Conservation (phyloP, 2,797 vertebrate species). For the Prionace glauca region DNA sequence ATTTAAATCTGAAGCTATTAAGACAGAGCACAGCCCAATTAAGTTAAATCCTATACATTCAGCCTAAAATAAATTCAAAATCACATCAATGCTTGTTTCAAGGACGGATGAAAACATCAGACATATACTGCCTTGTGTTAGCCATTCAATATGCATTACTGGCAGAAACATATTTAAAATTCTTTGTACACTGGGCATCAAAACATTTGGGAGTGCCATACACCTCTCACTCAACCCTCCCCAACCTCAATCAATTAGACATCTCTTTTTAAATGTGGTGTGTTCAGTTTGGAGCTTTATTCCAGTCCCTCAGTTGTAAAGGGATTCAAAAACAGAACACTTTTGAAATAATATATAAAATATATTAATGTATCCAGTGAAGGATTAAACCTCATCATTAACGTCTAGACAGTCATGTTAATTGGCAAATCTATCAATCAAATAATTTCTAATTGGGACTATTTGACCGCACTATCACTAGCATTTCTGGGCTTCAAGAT, state of each 20-base stretch:
- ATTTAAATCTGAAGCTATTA: neutral
- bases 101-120: neutral
- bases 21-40: too few species aligned
- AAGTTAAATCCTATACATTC: neutral
- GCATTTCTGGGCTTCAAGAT: neutral
- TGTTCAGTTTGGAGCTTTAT: neutral
- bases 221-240: too few species aligned
- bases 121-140: neutral
- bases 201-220: too few species aligned
- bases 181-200: neutral
- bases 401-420: neutral
- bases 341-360: neutral
- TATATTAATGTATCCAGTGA: neutral
- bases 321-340: neutral
- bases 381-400: neutral
- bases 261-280: neutral
- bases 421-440: neutral
- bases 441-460: neutral
- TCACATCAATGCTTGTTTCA: neutral
- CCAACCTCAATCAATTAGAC: neutral
- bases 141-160: neutral
- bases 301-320: neutral
- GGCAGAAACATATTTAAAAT: neutral
- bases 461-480: neutral
- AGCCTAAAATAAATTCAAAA: neutral